phyloP scores from a whole-genome alignment of 92 coral and sea anemone genomes.

The Epizoanthus rinbou region DNA sequence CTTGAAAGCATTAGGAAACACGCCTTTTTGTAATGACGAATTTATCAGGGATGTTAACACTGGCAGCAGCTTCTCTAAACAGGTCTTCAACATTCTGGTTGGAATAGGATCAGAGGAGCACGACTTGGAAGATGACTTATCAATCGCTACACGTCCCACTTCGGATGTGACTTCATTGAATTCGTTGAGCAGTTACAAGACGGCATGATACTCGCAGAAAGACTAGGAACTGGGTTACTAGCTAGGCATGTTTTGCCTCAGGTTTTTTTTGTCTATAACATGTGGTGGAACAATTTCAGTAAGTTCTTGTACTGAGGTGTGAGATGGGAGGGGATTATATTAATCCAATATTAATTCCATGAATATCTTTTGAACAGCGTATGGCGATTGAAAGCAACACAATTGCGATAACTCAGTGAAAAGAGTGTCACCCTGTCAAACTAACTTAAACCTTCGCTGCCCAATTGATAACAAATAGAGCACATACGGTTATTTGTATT shows the following conservation, averaged over 20 bases:
- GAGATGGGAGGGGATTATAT: conserved; percentile 49
- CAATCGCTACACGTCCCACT: background rate
- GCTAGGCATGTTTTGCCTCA: conserved; percentile 34
- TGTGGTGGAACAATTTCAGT: conserved; percentile 23
- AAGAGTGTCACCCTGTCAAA: too few relatives aligned
- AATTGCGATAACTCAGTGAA: too few relatives aligned
- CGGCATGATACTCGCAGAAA: background rate
- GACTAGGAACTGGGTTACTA: conserved; percentile 13
- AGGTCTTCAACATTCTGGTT: background rate
- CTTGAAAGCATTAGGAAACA: background rate
- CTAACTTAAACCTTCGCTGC: too few relatives aligned
- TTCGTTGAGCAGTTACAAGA: conserved; percentile 29
- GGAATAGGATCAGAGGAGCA: background rate
- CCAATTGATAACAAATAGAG: too few relatives aligned
- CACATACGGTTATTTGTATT: too few relatives aligned
- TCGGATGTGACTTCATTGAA: background rate
- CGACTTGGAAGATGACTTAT: background rate
- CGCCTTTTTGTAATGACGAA: background rate
- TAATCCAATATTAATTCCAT: too few relatives aligned
- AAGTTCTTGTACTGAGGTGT: conserved; percentile 23
- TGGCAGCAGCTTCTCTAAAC: background rate
- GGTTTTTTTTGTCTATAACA: conserved; percentile 23
- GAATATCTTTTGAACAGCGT: too few relatives aligned
- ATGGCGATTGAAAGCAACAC: too few relatives aligned
- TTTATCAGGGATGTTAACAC: background rate